A percentile compares a stretch with the other conserved stretches of the same genome.
These are phyloP conservation scores for Heteronetta atricapilla DNA, from an alignment of 2,113 vertebrate genomes.

Conservation along the genomic window DNA sequence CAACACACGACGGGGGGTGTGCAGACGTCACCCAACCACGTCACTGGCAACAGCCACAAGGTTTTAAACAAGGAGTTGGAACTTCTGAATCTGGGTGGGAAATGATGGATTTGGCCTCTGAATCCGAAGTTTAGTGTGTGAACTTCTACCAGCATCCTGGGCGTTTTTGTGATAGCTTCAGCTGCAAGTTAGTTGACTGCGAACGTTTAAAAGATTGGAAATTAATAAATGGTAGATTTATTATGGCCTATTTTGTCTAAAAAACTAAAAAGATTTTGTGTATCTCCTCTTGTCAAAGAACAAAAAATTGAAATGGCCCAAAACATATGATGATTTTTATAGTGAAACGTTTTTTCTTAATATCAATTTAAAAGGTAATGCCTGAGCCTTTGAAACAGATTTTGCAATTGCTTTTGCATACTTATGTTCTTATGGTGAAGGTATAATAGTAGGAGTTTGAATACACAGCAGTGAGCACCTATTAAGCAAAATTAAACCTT, in stretches of 20 bases:
- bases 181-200: background rate
- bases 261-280: too few relatives aligned
- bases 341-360: background rate
- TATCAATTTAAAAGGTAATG: background rate
- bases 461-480: background rate
- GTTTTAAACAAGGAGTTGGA: background rate
- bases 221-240: background rate
- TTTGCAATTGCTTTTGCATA: background rate
- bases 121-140: background rate
- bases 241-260: too few relatives aligned
- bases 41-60: background rate
- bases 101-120: background rate
- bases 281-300: background rate
- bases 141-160: background rate
- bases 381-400: background rate
- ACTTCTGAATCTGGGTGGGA: background rate
- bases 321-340: background rate
- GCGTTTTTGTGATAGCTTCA: background rate
- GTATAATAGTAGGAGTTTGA: background rate
- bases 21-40: background rate
- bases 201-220: background rate
- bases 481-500: background rate
- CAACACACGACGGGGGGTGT: fast-evolving
- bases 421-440: background rate
- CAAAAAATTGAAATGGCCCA: background rate